A percentile compares a stretch with the other conserved stretches of the same genome.
These are phyloP conservation scores for Gallinago nigripennis DNA, from an alignment of 2,797 vertebrate species.

Conservation along the genomic window DNA sequence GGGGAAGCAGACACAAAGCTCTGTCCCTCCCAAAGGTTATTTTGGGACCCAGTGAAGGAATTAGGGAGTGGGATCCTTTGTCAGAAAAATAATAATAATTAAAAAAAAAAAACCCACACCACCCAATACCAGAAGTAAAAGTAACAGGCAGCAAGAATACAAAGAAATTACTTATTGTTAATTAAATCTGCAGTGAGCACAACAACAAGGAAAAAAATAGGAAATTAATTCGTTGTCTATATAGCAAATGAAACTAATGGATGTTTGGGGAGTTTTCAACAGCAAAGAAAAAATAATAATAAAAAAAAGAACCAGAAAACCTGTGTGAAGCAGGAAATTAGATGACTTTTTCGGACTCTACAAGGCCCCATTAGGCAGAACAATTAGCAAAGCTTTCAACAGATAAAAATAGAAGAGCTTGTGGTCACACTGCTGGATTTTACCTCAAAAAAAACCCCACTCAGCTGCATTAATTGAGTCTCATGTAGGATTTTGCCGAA, in stretches of 20 bases:
- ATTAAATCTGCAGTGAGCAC: conserved; percentile 36
- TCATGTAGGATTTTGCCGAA: neutral
- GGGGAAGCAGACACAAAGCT: neutral
- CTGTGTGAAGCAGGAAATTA: conserved; percentile 32
- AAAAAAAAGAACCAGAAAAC: neutral
- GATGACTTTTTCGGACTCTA: neutral
- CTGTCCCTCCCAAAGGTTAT: neutral
- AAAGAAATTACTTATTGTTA: neutral
- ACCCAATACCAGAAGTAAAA: neutral
- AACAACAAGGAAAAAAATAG: neutral
- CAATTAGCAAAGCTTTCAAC: conserved; percentile 37
- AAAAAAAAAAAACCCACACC: neutral
- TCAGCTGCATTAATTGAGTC: neutral
- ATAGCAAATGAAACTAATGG: conserved; percentile 35
- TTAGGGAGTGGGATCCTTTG: neutral
- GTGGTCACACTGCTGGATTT: neutral
- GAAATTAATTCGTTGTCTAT: conserved; percentile 53
- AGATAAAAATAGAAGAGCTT: conserved; percentile 17
- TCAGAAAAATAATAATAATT: neutral
- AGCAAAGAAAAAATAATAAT: neutral
- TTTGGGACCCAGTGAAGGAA: neutral
- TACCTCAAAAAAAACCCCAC: neutral
- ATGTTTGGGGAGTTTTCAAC: neutral
- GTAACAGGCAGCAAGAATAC: neutral
- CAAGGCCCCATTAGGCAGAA: conserved; percentile 42